Base-by-base conservation (phyloP, 2,113 vertebrate genomes). In the Tylochromis polylepis region DNA sequence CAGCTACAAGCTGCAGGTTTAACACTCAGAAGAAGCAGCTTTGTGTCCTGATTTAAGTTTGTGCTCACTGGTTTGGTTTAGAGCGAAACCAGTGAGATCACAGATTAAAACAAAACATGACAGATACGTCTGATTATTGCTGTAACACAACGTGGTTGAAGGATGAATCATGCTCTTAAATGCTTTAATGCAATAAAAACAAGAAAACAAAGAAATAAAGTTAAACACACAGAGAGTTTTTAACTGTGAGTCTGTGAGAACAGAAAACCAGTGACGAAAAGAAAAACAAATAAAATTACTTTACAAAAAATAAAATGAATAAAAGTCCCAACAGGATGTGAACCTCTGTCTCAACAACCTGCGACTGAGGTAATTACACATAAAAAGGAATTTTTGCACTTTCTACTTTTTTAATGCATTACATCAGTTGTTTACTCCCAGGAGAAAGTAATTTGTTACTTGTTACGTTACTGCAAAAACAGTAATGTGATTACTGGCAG, bases 371-470 rank as follows among this genome's bases (percentile, higher is more conserved):
- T 6, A 34, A 34, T 41, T 41, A 11, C 38, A 41, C 9, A 41
- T 34, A 34, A 34, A 34, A 34, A 34, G 31, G 20, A 38, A 4
- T 7, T 72, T 29, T 3, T 72, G 15, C 5, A 46, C 41, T 70
- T 70, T 70, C 22, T 43, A 72, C 14, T 6, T 46, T 27, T 27
- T 46, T 10, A 18, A 72, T 46, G 8, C 1, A 41, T 24, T 24
- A 2, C 22, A 46, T 72, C 41, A 46, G 38, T 2, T 72, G 16
- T 46, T 72, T 15, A 72, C 14, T 67, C n/a, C 24, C 41, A 11
- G 67, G 41, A 75, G 41, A 49, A 75, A 72, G 9, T 72, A 46
- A 72, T 72, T 72, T 72, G 67, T 46, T 72, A 49, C 67, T 27
- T 2, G 2, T 72, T 46, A 75, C 46, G 16, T 46, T 46, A 72